These are phyloP conservation scores for Noctua pronuba DNA, from an alignment of 2,888 invertebrate species.

Conservation along the genomic window DNA sequence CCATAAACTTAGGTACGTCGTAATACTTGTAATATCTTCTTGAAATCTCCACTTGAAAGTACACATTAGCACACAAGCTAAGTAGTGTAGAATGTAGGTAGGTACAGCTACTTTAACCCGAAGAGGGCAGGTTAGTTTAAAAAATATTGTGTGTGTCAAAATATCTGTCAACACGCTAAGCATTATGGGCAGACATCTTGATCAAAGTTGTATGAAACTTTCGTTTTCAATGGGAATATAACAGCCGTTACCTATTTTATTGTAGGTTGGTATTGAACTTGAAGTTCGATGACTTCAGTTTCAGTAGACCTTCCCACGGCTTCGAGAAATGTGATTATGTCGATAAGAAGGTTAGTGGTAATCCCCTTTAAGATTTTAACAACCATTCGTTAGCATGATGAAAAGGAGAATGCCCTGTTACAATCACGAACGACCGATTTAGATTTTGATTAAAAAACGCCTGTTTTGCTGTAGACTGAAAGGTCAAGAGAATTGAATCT, in stretches of 20 bases:
- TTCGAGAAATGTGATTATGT: neutral
- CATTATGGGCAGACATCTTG: too few species aligned
- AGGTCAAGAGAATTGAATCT: conserved; percentile 18
- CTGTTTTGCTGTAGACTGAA: neutral
- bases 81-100: neutral
- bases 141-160: neutral
- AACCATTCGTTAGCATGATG: neutral
- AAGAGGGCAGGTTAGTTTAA: neutral
- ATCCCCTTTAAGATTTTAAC: neutral
- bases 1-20: neutral
- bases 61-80: too few species aligned
- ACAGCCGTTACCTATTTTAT: neutral
- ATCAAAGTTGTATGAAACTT: neutral
- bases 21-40: neutral
- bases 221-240: neutral
- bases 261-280: neutral
- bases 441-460: neutral
- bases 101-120: neutral
- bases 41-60: neutral
- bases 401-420: neutral
- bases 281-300: neutral
- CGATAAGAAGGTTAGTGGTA: neutral
- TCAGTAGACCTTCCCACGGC: neutral
- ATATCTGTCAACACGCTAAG: neutral
- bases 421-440: conserved; percentile 1